Conservation (phyloP, 2,797 vertebrate genomes). For the Masticophis lateralis region DNA sequence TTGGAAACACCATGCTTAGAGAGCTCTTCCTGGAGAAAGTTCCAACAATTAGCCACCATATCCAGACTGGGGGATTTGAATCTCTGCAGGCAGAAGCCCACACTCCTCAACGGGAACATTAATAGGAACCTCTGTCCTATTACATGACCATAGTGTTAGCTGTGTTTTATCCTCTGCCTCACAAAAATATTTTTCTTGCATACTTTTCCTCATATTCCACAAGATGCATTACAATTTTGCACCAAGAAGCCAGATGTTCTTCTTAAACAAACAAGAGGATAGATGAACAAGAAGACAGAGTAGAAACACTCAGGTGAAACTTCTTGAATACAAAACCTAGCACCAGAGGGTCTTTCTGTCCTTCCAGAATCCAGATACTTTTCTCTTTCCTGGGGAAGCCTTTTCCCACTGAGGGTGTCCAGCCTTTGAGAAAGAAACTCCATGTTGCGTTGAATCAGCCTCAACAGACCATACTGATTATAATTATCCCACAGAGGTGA, state of each 20-base stretch:
- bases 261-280: background rate
- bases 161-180: background rate
- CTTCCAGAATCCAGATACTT: background rate
- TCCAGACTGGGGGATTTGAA: background rate
- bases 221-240: background rate
- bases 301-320: background rate
- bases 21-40: background rate
- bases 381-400: background rate
- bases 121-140: background rate
- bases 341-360: background rate
- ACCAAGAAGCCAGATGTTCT: background rate
- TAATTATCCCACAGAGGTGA: background rate
- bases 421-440: background rate
- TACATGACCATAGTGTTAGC: no score
- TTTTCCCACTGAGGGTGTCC: background rate
- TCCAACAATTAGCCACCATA: no score
- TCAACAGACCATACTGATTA: no score
- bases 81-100: background rate
- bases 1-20: background rate
- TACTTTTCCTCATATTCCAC: background rate
- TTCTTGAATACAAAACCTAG: background rate
- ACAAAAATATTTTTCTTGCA: background rate
- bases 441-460: background rate
- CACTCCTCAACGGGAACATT: background rate
- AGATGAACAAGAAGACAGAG: no score